Base-by-base conservation (phyloP, 2,888 invertebrate genomes). In the Drosophila gaucha region DNA sequence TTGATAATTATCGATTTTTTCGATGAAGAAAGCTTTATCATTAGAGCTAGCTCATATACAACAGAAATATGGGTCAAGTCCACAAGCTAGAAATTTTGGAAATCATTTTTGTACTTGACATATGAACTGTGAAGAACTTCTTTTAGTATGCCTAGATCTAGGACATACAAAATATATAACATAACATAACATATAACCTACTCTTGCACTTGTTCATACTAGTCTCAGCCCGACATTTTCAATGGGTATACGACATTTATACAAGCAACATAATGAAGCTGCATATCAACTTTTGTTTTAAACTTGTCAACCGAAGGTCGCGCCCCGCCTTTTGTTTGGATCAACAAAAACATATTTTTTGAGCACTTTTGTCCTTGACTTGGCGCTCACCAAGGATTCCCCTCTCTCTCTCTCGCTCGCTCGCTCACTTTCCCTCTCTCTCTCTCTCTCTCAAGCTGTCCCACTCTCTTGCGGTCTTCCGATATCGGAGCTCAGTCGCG, bases 251-350 rank as follows among this genome's bases (percentile, higher is more conserved):
- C 1, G 14, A 6, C 3, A 30, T 5, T n/a, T 35, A 47, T 31
- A 31, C 43, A 52, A 30, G 18, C 22, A 28, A 22, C 28, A 43
- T 39, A 58, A 72, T 66, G 55, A 55, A 56, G 50, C 71, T 59
- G 57, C 50, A 41, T 36, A 26, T 44, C 43, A 10, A 35, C 51
- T 52, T 59, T 75, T 75, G 68, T 72, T 65, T 74, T 47, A n/a
- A 68, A 8, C 38, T 51, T 56, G 60, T 38, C 54, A 64, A 26
- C 9, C 52, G 52, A 77, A 78, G 77, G 78, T 68, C 49, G 18
- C 12, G 41, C 38, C 41, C 59, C 59, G 43, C 52, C 33, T 52
- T 47, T 69, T 50, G 50, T 68, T 62, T 39, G 26, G 36, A 14
- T 49, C 14, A 54, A 30, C 22, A 31, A 30, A 54, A 39, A 30